Evolutionary conservation across 2,797 vertebrate species (phyloP).

Genomic region (Cottoperca gobio): DNA sequence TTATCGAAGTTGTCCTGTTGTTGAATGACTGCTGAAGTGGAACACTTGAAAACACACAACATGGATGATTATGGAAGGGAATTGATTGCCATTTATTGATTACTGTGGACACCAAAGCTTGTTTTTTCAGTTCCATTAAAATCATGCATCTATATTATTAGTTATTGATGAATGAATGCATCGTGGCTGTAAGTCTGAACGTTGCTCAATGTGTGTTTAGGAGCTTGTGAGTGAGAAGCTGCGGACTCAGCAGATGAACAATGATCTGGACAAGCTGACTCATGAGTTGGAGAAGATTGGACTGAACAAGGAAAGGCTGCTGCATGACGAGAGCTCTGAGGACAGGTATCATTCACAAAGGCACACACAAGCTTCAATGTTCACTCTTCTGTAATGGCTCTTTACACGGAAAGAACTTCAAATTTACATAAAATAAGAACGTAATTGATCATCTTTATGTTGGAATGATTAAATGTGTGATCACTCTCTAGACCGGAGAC

Average conservation of each 20-base stretch:
- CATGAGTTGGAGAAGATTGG: slow-evolving; percentile 98
- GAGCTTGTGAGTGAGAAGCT: slow-evolving; percentile 97
- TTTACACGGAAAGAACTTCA: neutral
- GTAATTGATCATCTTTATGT: neutral
- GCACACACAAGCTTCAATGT: neutral
- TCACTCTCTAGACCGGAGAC: too few species aligned
- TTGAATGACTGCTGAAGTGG: neutral
- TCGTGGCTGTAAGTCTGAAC: neutral
- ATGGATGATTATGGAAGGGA: neutral
- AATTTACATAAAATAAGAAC: neutral
- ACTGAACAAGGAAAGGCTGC: slow-evolving; percentile 94
- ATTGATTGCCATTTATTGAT: neutral
- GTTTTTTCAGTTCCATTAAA: too few species aligned
- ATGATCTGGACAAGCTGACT: slow-evolving; percentile 96
- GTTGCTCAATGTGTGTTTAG: slow-evolving; percentile 71
- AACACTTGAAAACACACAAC: neutral
- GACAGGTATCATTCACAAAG: slow-evolving; percentile 87
- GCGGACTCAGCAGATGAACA: slow-evolving; percentile 96
- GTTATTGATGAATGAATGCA: neutral
- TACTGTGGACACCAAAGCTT: neutral
- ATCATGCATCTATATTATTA: neutral
- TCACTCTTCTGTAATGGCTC: neutral
- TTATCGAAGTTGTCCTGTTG: neutral
- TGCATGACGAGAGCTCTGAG: slow-evolving; percentile 92
- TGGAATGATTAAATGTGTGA: slow-evolving; percentile 16